These are phyloP conservation scores for Arbacia lixula DNA, from an alignment of 53 echinoderm and acorn worm genomes.

Conservation along the genomic window DNA sequence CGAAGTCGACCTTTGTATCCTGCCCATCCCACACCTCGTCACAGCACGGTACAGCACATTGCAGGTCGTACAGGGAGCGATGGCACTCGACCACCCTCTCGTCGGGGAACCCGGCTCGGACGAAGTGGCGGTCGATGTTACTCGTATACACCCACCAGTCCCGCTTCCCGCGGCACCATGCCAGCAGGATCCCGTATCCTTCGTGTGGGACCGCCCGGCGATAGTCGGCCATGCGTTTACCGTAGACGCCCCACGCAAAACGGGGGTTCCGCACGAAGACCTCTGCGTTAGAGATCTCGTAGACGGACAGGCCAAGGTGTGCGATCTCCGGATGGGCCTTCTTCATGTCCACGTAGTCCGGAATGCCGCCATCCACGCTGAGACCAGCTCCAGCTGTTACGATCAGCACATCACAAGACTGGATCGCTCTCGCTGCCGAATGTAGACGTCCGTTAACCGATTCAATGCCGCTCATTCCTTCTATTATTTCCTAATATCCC, in stretches of 20 bases:
- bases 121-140: conserved; percentile 25
- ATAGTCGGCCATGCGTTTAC: conserved; percentile 37
- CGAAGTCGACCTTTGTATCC: conserved; percentile 1
- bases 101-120: conserved; percentile 19
- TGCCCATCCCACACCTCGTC: conserved; percentile 35
- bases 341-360: conserved; percentile 28
- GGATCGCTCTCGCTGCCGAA: conserved; percentile 1
- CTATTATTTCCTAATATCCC: too few relatives aligned
- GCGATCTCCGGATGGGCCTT: conserved; percentile 27
- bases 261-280: conserved; percentile 3
- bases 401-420: conserved; percentile 4
- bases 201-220: conserved; percentile 11
- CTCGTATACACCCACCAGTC: conserved; percentile 31
- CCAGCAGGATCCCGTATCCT: conserved; percentile 16
- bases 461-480: too few relatives aligned
- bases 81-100: conserved; percentile 29
- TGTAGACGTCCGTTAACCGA: too few relatives aligned
- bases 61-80: conserved; percentile 33
- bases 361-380: conserved; percentile 23
- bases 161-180: conserved; percentile 8
- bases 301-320: not conserved
- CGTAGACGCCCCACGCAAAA: conserved; percentile 40
- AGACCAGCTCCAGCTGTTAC: conserved; percentile 26
- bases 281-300: conserved; percentile 17
- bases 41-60: conserved; percentile 32